These are phyloP conservation scores for Oxyruncus cristatus DNA, from an alignment of 2,113 vertebrate genomes.

Conservation along the genomic window DNA sequence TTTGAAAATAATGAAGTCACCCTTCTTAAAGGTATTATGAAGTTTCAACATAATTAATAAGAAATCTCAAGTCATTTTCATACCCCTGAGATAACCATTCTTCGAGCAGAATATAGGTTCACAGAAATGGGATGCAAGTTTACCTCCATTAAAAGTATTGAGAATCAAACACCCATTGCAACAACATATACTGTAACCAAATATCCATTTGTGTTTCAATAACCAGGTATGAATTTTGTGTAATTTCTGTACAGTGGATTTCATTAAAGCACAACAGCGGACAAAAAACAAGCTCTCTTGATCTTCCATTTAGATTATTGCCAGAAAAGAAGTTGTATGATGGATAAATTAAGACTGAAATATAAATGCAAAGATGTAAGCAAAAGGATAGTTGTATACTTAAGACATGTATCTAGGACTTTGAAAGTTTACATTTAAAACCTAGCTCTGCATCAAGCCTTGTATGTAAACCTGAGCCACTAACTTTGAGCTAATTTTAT, in stretches of 20 bases:
- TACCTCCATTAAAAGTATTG: slow-evolving; percentile 37
- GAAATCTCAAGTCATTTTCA: slow-evolving; percentile 54
- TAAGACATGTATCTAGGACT: not conserved
- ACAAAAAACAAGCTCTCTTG: not conserved
- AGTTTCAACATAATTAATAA: slow-evolving; percentile 48
- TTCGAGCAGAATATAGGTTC: slow-evolving; percentile 54
- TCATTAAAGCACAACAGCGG: not conserved
- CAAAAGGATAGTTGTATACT: not conserved
- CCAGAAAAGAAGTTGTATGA: not conserved
- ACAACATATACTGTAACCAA: not conserved
- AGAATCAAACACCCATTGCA: slow-evolving; percentile 31
- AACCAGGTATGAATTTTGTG: not conserved
- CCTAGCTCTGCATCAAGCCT: not conserved
- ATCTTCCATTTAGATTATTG: not conserved
- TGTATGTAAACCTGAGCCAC: not conserved
- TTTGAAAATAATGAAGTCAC: not conserved
- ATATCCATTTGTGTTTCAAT: slow-evolving; percentile 4
- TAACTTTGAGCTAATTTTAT: not conserved
- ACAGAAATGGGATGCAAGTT: slow-evolving; percentile 8
- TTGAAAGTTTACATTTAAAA: not conserved
- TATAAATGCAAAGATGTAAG: not conserved
- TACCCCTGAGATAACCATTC: slow-evolving; percentile 63
- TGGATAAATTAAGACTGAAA: not conserved
- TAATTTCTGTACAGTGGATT: not conserved
- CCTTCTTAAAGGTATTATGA: not conserved